Conservation (phyloP, 1,140 invertebrate species). For the Andrena cerasifolii region DNA sequence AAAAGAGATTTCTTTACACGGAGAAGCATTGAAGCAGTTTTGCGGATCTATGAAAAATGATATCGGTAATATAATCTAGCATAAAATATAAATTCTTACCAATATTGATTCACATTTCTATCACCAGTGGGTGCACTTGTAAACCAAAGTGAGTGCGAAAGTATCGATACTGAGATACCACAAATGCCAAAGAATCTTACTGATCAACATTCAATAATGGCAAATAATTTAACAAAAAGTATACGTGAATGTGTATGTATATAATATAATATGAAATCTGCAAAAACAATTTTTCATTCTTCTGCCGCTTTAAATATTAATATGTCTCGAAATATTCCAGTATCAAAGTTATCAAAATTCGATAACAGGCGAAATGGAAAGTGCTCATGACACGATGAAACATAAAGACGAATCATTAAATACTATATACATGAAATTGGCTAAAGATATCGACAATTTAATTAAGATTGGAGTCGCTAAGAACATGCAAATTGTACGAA, state of each 20-base stretch:
- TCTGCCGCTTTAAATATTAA: conserved; percentile 20
- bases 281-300: conserved; percentile 5
- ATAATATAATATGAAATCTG: conserved; percentile 22
- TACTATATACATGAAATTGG: conserved; percentile 60
- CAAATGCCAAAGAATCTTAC: conserved; percentile 66
- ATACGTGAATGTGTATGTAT: conserved; percentile 69
- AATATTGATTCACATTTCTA: conserved; percentile 12
- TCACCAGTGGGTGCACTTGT: conserved; percentile 48
- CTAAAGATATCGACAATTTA: conserved; percentile 67
- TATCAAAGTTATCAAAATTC: conserved; percentile 69
- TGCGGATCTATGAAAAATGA: conserved; percentile 69
- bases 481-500: conserved; percentile 67
- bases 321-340: conserved; percentile 58
- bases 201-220: conserved; percentile 51
- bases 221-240: conserved; percentile 61
- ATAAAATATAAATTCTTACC: not conserved
- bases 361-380: conserved; percentile 65
- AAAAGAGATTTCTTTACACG: conserved; percentile 67
- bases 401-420: conserved; percentile 61
- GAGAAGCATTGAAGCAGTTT: conserved; percentile 70
- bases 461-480: conserved; percentile 71
- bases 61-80: conserved; percentile 62
- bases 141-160: conserved; percentile 58
- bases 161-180: conserved; percentile 61
- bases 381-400: conserved; percentile 59